Base-by-base conservation (phyloP, 2,888 invertebrate genomes). In the Anagyrus pseudococci region DNA sequence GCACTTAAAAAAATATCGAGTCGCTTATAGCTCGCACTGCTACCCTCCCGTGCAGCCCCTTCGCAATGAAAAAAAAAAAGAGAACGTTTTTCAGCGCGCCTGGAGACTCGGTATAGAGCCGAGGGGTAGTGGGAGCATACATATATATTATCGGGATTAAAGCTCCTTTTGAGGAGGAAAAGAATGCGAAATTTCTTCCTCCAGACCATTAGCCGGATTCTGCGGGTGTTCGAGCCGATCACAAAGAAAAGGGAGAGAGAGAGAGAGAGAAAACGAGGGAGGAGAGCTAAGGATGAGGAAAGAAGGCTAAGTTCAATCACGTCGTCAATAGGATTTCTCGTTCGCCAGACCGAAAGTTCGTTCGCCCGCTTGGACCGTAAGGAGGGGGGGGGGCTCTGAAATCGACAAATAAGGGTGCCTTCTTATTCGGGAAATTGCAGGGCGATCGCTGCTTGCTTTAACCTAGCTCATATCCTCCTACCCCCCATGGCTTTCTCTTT, bases 141-240 rank as follows among this genome's bases (percentile, higher is more conserved):
- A 46, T 58, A 57, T 61, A 46, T 65, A 58, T 62, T 52, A 62
- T 62, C 58, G 44, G 25, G 62, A 64, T 67, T 64, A 60, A 64
- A 58, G 59, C 62, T 61, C 44, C 65, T 61, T 63, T 46, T 46
- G 48, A 53, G 40, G 52, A 64, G 40, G 48, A 55, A 64, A 58
- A 63, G 65, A 63, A 64, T 65, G 59, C 53, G 52, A 54, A 63
- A 61, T 64, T 60, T 54, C 29, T 49, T 59, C 59, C 63, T 65
- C 68, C 64, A 61, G 68, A 49, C 64, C 67, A 69, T 69, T 69
- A 69, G 66, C 54, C 58, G 64, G 64, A 67, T 67, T 69, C 62
- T 62, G 68, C 66, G 66, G 66, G 67, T 66, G 66, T 64, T 64
- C 62, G 59, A 66, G 57, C 61, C 59, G 63, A 65, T 64, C 63